phyloP scores from a whole-genome alignment of 2,888 invertebrate species.

The Oscheius myriophilus region DNA sequence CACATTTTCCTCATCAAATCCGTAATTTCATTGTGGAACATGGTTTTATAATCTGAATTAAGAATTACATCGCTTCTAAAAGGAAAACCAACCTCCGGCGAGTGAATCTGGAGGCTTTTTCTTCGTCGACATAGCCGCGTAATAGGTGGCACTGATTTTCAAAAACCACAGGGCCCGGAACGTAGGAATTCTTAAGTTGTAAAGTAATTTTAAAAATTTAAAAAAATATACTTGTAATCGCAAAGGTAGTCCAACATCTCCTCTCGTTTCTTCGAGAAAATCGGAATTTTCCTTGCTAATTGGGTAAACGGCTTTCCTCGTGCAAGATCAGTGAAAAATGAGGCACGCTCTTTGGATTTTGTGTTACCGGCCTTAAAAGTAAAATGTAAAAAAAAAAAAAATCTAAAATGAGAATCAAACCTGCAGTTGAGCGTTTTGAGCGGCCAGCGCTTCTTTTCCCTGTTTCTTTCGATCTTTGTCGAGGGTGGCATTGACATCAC shows the following conservation, averaged over 20 bases:
- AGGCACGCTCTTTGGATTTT: conserved; percentile 27
- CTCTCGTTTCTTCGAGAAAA: conserved; percentile 36
- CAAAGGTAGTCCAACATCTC: conserved; percentile 48
- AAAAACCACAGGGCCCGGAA: conserved; percentile 42
- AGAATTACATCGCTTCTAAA: not conserved
- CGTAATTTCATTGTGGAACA: not conserved
- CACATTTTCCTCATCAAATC: conserved; percentile 27
- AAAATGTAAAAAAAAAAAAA: not conserved
- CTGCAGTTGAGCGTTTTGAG: conserved; percentile 2
- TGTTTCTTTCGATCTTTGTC: conserved; percentile 38
- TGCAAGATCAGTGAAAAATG: conserved; percentile 57
- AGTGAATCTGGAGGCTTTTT: conserved; percentile 18
- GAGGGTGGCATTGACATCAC: conserved; percentile 40
- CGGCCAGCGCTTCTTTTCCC: not conserved
- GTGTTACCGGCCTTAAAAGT: conserved; percentile 10
- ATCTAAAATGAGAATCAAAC: conserved; percentile 3
- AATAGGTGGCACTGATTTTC: conserved; percentile 24
- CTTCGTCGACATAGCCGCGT: conserved; percentile 14
- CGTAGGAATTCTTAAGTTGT: conserved; percentile 33
- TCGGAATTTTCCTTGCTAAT: conserved; percentile 41
- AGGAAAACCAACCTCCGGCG: not conserved
- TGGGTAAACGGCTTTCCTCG: conserved; percentile 40
- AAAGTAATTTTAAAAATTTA: not conserved
- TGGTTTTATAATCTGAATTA: not conserved
- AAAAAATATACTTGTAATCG: conserved; percentile 48